Conservation (phyloP, 2,113 vertebrate genomes). For the Mixornis gularis region DNA sequence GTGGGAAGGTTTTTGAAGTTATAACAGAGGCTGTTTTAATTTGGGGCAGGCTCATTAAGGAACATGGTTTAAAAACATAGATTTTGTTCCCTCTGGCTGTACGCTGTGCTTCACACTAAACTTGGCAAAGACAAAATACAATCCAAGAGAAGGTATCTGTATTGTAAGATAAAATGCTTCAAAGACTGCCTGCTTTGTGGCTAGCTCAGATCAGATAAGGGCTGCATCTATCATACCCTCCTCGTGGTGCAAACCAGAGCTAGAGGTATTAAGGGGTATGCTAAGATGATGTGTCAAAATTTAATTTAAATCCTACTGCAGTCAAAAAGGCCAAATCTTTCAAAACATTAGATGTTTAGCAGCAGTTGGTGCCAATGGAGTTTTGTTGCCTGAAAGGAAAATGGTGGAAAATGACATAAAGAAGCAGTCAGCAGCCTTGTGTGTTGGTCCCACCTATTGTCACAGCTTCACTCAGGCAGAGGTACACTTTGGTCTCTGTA, state of each 20-base stretch:
- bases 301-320: not conserved
- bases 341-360: not conserved
- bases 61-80: conserved; percentile 2
- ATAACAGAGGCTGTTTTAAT: conserved; percentile 30
- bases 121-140: not conserved
- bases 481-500: not conserved
- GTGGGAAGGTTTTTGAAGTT: conserved; percentile 41
- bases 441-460: not conserved
- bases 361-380: not conserved
- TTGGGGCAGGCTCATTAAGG: conserved; percentile 43
- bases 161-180: not conserved
- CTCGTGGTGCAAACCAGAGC: not conserved
- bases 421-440: accelerated
- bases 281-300: not conserved
- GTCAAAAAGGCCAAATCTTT: not conserved
- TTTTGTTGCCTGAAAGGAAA: not conserved
- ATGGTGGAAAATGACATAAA: not conserved
- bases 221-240: not conserved
- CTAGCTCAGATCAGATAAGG: not conserved
- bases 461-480: not conserved
- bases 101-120: not conserved
- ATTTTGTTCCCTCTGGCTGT: conserved; percentile 38
- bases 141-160: not conserved
- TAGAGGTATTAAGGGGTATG: not conserved
- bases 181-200: not conserved